Percentiles rank a stretch among this genome's conserved stretches.
phyloP scores from a whole-genome alignment of 2,113 vertebrate species.

The Mobula hypostoma region DNA sequence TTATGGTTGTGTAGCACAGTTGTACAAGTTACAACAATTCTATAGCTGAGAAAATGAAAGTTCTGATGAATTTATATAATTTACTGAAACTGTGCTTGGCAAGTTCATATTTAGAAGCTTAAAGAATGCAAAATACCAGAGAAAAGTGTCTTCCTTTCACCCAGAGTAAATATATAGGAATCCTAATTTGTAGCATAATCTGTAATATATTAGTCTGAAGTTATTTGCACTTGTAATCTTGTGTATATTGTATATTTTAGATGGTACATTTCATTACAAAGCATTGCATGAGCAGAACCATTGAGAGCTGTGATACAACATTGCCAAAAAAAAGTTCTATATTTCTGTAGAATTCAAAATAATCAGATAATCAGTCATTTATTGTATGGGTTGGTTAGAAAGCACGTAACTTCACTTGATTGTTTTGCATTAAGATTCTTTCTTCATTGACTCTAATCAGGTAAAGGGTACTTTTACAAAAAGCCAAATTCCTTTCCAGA shows the following conservation, averaged over 20 bases:
- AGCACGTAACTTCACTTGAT: neutral
- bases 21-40: neutral
- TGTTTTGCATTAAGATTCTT: neutral
- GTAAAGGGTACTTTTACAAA: neutral
- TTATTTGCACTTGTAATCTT: neutral
- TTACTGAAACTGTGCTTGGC: neutral
- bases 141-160: neutral
- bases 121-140: neutral
- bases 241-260: neutral
- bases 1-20: neutral
- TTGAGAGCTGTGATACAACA: neutral
- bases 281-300: neutral
- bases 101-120: neutral
- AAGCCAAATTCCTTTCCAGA: neutral
- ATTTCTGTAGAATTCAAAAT: neutral
- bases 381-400: neutral
- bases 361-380: neutral
- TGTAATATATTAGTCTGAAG: no score
- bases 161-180: neutral
- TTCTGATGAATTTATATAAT: neutral
- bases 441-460: neutral
- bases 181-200: neutral
- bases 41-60: neutral
- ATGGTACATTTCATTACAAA: neutral
- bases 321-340: neutral